Conservation (phyloP, 2,113 vertebrate species). For the Megalops atlanticus region DNA sequence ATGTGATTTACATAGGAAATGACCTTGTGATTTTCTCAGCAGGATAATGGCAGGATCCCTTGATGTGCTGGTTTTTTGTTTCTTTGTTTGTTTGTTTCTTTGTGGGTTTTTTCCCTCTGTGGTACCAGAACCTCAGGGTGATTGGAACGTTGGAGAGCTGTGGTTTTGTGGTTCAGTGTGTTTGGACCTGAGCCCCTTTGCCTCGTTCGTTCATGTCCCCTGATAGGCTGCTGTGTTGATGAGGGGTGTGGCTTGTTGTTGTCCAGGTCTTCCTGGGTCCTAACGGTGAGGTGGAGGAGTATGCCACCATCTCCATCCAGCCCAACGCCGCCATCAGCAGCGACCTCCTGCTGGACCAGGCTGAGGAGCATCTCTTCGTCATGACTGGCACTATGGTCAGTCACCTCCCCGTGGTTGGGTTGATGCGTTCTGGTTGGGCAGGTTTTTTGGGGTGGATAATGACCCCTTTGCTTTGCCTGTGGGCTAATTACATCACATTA, state of each 20-base stretch:
- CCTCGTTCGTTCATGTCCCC: background rate
- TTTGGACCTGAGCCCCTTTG: background rate
- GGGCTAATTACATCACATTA: no score
- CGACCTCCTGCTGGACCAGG: slow-evolving; percentile 87
- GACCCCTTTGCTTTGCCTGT: no score
- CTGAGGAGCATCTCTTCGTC: slow-evolving; percentile 85
- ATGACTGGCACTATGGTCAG: slow-evolving; percentile 88
- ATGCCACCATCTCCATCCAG: slow-evolving; percentile 77
- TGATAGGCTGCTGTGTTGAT: background rate
- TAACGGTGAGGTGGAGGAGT: slow-evolving; percentile 75
- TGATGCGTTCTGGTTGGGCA: background rate
- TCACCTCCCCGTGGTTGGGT: slow-evolving; percentile 28
- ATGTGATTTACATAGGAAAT: no score
- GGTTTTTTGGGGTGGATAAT: no score
- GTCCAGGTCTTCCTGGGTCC: slow-evolving; percentile 84
- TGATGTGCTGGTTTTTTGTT: no score
- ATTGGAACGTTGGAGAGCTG: no score
- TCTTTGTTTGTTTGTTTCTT: no score
- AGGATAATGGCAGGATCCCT: no score
- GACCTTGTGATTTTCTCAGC: no score
- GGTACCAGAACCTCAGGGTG: no score
- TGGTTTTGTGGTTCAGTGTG: background rate
- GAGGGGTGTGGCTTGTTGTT: slow-evolving; percentile 8
- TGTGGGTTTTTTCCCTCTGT: no score
- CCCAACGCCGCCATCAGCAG: slow-evolving; percentile 78